Conservation (phyloP, 2,888 invertebrate genomes). For the Julus scanicus region DNA sequence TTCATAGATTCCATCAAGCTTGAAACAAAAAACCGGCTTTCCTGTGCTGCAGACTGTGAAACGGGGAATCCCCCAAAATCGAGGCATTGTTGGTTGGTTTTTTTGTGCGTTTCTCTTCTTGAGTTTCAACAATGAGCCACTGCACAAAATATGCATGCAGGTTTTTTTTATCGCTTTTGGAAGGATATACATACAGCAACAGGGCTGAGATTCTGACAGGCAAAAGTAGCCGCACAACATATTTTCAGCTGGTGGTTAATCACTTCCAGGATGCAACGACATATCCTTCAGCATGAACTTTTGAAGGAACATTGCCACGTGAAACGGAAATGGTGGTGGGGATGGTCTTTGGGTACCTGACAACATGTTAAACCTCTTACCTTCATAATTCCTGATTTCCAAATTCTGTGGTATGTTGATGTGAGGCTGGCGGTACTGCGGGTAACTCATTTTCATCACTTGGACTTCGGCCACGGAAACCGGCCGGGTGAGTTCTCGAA, state of each 20-base stretch:
- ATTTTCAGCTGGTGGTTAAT: neutral
- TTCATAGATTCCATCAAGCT: neutral
- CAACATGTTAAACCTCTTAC: conserved; percentile 68
- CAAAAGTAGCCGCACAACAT: neutral
- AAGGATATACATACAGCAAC: no score
- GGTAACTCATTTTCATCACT: conserved; percentile 55
- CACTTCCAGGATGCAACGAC: conserved; percentile 23
- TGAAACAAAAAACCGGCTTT: conserved; percentile 32
- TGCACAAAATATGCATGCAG: neutral
- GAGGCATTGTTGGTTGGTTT: neutral
- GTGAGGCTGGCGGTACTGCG: conserved; percentile 65
- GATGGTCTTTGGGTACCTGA: no score
- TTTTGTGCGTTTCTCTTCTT: neutral
- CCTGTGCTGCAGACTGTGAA: neutral
- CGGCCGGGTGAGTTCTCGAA: conserved; percentile 76
- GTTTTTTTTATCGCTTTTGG: no score
- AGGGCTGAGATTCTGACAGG: neutral
- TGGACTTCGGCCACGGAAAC: conserved; percentile 36
- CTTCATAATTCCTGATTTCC: conserved; percentile 86
- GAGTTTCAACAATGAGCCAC: neutral
- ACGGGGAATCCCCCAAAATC: conserved; percentile 22
- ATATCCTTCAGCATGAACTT: neutral
- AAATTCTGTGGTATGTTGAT: conserved; percentile 68
- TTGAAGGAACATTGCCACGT: neutral
- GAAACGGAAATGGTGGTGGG: no score